Percentiles rank a stretch among this genome's conserved stretches.
Conservation (phyloP, 2,113 vertebrate genomes). For the Brienomyrus brachyistius region DNA sequence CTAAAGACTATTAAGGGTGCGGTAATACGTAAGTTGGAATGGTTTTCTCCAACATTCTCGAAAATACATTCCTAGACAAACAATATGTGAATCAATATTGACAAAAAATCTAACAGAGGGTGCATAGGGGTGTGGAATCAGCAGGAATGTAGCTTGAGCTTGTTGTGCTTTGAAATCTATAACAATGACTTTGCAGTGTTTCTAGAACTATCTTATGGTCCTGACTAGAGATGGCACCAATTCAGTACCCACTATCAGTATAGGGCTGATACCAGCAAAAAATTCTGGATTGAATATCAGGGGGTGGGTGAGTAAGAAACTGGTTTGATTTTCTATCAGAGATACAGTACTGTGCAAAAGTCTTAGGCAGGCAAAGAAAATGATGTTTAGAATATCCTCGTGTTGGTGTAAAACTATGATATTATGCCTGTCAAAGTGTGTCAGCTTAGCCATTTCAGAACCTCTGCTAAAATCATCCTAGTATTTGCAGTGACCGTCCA, state of each 20-base stretch:
- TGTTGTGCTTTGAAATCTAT: not conserved
- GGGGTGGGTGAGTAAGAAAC: not conserved
- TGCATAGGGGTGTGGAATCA: not conserved
- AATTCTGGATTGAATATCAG: not conserved
- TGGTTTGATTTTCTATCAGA: not conserved
- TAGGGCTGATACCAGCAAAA: not conserved
- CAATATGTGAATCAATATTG: conserved; percentile 7
- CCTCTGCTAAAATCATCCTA: no score
- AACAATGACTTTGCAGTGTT: not conserved
- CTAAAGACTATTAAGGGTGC: not conserved
- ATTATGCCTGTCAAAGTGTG: no score
- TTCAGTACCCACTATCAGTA: not conserved
- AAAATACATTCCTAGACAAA: not conserved
- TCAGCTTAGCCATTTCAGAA: no score
- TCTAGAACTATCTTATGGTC: not conserved
- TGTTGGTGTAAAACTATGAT: no score
- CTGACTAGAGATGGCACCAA: not conserved
- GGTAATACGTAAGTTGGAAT: not conserved
- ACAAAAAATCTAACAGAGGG: not conserved
- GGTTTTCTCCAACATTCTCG: not conserved
- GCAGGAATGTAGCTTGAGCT: not conserved
- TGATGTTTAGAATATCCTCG: no score
- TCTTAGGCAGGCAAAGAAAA: no score
- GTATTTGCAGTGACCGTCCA: no score
- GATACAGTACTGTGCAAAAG: not conserved